A percentile compares a stretch with the other conserved stretches of the same genome.
phyloP scores from a whole-genome alignment of 2,797 vertebrate genomes.

The Potorous gilbertii region DNA sequence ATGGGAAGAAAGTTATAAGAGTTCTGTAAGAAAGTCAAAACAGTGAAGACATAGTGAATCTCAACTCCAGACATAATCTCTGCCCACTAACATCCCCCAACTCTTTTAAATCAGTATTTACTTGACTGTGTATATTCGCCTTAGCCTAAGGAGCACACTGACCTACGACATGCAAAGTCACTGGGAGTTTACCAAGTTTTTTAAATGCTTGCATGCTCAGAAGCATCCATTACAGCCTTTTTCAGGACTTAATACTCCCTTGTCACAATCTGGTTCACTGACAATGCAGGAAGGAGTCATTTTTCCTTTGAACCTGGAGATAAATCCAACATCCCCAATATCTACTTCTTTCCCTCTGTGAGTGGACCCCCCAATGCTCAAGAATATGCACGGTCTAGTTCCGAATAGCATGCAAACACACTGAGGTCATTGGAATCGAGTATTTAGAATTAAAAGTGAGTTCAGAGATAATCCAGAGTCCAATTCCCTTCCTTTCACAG shows the following conservation, averaged over 20 bases:
- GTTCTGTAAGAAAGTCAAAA: background rate
- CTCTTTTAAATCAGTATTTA: background rate
- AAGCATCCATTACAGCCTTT: background rate
- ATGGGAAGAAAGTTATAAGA: background rate
- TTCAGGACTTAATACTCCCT: background rate
- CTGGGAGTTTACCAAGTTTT: background rate
- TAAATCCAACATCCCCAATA: background rate
- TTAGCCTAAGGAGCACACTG: background rate
- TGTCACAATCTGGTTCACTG: background rate
- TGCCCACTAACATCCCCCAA: background rate
- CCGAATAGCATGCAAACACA: background rate
- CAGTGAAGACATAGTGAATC: background rate
- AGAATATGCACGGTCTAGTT: background rate
- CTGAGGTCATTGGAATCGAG: background rate
- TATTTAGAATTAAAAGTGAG: background rate
- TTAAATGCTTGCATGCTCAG: background rate
- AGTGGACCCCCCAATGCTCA: background rate
- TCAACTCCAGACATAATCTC: background rate
- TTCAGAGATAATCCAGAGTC: background rate
- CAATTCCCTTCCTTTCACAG: background rate
- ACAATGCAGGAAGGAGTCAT: background rate
- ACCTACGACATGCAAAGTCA: background rate
- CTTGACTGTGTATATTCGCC: background rate
- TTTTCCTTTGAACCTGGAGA: background rate
- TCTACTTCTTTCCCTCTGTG: background rate